Evolutionary conservation across 2,797 vertebrate species (phyloP), one percentile per base, ranked within the genome.

Genomic region (Craterocephalus amniculus): DNA sequence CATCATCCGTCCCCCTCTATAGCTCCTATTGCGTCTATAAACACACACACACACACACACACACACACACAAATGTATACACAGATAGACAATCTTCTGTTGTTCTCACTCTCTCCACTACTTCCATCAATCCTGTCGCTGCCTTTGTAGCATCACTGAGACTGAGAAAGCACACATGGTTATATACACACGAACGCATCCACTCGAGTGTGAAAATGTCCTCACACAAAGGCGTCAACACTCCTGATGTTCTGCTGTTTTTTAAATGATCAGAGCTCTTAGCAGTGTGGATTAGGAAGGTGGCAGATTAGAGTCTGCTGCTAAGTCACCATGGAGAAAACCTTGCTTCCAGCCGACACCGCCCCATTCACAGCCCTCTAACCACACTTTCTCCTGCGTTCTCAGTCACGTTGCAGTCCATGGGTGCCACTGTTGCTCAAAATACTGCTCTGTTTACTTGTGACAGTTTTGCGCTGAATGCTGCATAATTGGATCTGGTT

Each of bases 231-330:
- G 65, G 58, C 36, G 18, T 75, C 78, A 62, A 45, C 54, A 58
- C 12, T 63, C 31, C 72, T 67, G 59, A 72, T 80, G 84, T 82
- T 86, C 81, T 84, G 80, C 81, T 79, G 79, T 79, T 80, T 83
- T 83, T 79, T 76, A 81, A 72, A 85, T 83, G 74, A 89, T 90
- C 83, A 74, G 72, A 80, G 75, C 74, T 81, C 76, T 83, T 78
- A 85, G 78, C 87, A 45, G 83, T 55, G 63, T 77, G 89, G 90
- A 91, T 92, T 91, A 92, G 48, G 73, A 83, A 85, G 70, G 76
- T 83, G 79, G 80, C 81, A 90, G 88, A 92, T 92, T 89, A 90
- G 68, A 90, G 84, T 75, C 81, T 72, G 84, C 85, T 82, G 77
- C 73, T 90, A 85, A 91, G 20, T 87, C 87, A 87, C 75, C 75